Evolutionary conservation across 2,888 invertebrate genomes (phyloP).

Genomic region (Stictocephala bisonia): DNA sequence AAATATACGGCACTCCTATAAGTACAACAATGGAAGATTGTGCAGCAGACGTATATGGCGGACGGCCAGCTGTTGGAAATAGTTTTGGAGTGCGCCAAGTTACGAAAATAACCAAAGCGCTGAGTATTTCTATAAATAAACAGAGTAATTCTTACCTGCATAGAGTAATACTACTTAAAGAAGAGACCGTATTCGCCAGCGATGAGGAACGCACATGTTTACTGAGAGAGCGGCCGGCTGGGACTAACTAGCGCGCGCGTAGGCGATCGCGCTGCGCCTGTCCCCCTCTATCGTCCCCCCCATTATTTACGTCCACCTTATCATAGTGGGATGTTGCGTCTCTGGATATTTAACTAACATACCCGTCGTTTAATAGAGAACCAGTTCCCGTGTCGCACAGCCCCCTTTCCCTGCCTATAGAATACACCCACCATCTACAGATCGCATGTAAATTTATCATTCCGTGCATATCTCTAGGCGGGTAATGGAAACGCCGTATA

Average conservation of each 20-base stretch:
- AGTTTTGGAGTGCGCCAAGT: too few species aligned
- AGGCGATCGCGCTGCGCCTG: slow-evolving; percentile 16
- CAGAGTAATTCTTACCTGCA: slow-evolving; percentile 29
- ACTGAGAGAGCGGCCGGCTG: slow-evolving; percentile 9
- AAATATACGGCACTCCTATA: too few species aligned
- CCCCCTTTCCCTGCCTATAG: neutral
- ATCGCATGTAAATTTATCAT: slow-evolving; percentile 23
- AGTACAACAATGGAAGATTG: too few species aligned
- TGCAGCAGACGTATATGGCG: too few species aligned
- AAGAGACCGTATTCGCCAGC: slow-evolving; percentile 45
- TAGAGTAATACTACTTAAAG: slow-evolving; percentile 17
- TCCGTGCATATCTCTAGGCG: slow-evolving; percentile 24
- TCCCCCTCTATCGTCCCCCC: neutral
- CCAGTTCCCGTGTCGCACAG: slow-evolving; percentile 27
- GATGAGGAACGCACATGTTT: slow-evolving; percentile 44
- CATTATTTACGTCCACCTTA: slow-evolving; percentile 46
- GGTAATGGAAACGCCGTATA: too few species aligned
- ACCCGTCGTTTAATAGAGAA: slow-evolving; percentile 37
- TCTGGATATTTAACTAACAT: slow-evolving; percentile 37
- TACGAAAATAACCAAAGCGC: too few species aligned
- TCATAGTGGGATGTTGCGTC: slow-evolving; percentile 40
- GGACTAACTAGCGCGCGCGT: slow-evolving; percentile 33
- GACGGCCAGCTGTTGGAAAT: too few species aligned
- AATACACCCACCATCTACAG: neutral
- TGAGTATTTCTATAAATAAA: slow-evolving; percentile 27